A percentile compares a stretch with the other conserved stretches of the same genome.
Conservation (phyloP, 2,113 vertebrate species). For the Psilopogon haemacephalus region DNA sequence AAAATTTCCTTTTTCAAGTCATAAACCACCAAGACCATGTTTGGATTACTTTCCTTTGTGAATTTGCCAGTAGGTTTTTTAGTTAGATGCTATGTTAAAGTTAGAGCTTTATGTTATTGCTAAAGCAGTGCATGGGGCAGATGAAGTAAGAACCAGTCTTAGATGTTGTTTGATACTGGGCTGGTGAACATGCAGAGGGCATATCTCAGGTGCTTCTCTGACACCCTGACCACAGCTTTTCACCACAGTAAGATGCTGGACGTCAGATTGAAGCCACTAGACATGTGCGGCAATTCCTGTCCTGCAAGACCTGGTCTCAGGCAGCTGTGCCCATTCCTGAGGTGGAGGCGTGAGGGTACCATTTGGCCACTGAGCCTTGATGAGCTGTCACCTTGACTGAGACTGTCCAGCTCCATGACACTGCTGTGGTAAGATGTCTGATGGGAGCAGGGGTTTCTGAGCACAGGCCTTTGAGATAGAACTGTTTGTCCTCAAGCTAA, state of each 20-base stretch:
- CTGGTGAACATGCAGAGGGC: accelerated
- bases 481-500: not conserved
- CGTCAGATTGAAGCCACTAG: not conserved
- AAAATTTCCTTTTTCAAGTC: slow-evolving; percentile 34
- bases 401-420: not conserved
- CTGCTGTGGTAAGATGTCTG: accelerated
- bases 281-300: not conserved
- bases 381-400: accelerated
- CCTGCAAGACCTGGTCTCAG: not conserved
- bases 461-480: not conserved
- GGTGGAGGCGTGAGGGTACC: not conserved
- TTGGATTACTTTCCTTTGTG: not conserved
- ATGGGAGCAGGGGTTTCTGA: not conserved
- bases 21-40: not conserved
- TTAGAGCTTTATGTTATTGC: not conserved
- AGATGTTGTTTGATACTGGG: accelerated
- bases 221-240: not conserved
- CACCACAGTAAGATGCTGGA: not conserved
- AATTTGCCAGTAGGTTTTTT: slow-evolving; percentile 32
- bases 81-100: not conserved
- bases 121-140: not conserved
- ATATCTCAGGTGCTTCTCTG: accelerated
- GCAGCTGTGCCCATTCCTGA: not conserved
- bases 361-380: not conserved
- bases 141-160: not conserved